Evolutionary conservation across 2,888 invertebrate genomes (phyloP).

Genomic region (Meandrusa payeni): DNA sequence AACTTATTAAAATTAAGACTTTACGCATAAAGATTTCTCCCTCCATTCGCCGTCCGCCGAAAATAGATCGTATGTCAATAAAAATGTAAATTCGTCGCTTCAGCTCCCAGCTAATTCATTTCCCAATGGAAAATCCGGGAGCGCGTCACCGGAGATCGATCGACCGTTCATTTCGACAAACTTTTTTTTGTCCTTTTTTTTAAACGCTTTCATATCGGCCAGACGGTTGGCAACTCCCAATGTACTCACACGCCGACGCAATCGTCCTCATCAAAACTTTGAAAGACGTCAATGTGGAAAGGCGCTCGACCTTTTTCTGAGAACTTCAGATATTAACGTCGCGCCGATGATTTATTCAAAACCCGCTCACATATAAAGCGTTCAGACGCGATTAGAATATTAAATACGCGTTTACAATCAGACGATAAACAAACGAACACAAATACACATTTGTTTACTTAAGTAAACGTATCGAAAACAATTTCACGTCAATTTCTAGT

Average conservation of each 20-base stretch:
- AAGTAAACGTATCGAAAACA: slow-evolving; percentile 39
- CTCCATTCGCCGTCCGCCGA: slow-evolving; percentile 66
- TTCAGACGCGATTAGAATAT: slow-evolving; percentile 68
- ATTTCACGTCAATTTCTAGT: slow-evolving; percentile 49
- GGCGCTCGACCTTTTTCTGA: slow-evolving; percentile 41
- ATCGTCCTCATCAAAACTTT: slow-evolving; percentile 25
- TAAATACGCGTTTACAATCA: slow-evolving; percentile 55
- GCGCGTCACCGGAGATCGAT: slow-evolving; percentile 77
- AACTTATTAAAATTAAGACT: slow-evolving; percentile 7
- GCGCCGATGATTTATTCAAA: slow-evolving; percentile 56
- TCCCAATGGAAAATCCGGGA: slow-evolving; percentile 76
- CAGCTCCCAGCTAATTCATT: slow-evolving; percentile 78
- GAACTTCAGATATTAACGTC: slow-evolving; percentile 61
- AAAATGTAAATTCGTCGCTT: slow-evolving; percentile 78
- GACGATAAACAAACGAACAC: slow-evolving; percentile 27
- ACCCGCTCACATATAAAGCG: slow-evolving; percentile 61
- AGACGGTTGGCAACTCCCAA: slow-evolving; percentile 57
- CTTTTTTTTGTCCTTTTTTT: slow-evolving; percentile 51
- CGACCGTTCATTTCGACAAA: slow-evolving; percentile 66
- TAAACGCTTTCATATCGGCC: slow-evolving; percentile 65
- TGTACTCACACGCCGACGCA: slow-evolving; percentile 1
- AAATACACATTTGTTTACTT: slow-evolving; percentile 31
- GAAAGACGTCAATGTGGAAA: slow-evolving; percentile 17
- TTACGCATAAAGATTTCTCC: slow-evolving; percentile 53
- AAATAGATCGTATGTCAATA: slow-evolving; percentile 79